phyloP scores from a whole-genome alignment of 2,888 invertebrate genomes.

The Chrysolina americana region DNA sequence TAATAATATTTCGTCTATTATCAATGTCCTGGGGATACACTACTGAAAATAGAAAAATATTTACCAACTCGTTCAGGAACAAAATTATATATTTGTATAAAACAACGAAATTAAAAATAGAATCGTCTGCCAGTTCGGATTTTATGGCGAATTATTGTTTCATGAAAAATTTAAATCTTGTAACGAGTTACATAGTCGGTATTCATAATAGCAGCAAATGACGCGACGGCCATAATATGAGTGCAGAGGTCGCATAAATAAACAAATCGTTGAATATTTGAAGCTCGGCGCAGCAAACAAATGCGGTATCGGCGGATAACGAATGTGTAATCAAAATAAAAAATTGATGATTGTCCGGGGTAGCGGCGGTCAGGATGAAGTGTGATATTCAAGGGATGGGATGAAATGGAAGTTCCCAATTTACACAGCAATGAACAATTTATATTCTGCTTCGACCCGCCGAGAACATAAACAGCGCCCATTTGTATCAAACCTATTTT shows the following conservation, averaged over 20 bases:
- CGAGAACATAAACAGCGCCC: constrained; percentile 22
- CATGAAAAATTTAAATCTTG: constrained; percentile 2
- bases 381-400: constrained; percentile 22
- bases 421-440: constrained; percentile 38
- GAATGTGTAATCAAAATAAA: constrained; percentile 43
- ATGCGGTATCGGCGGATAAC: constrained; percentile 40
- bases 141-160: neutral
- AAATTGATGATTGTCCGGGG: constrained; percentile 37
- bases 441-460: constrained; percentile 27
- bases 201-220: constrained; percentile 31
- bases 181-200: neutral
- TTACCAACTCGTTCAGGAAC: no score
- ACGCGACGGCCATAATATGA: constrained; percentile 35
- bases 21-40: no score
- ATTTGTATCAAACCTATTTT: constrained; percentile 7
- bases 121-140: no score
- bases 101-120: no score
- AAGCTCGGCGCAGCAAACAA: constrained; percentile 38
- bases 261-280: constrained; percentile 43
- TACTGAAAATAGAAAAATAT: no score
- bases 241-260: constrained; percentile 38
- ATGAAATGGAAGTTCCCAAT: constrained; percentile 31
- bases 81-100: no score
- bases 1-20: no score
- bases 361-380: constrained; percentile 23